Base-by-base conservation (phyloP, 2,888 invertebrate species). In the Xestobium rufovillosum region DNA sequence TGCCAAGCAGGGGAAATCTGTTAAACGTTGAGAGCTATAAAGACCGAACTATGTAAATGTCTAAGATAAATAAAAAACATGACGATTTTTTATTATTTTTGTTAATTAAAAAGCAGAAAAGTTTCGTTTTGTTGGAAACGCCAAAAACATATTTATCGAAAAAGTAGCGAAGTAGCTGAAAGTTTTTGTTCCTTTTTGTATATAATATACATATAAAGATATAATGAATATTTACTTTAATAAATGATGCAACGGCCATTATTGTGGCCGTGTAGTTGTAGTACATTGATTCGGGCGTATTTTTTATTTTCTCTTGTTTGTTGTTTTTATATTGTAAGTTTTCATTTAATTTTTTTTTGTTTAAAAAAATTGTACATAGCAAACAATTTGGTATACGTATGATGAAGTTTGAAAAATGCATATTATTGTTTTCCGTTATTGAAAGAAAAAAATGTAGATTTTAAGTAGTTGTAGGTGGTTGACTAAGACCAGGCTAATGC, bases 171-270 rank as follows among this genome's bases (percentile, higher is more conserved):
- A 48, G 55, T 49, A 61, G 58, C 57, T 58, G 63, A 61, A 63
- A 62, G 52, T 51, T 63, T 65, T 65, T 64, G 62, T 64, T 65
- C 64, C 65, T 63, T 64, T 61, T 50, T 63, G 64, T 62, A 61
- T 64, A 63, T 27, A 26, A 31, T 23, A 36, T 36, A 32, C n/a
- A n/a, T n/a, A n/a, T n/a, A 26, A 30, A 25, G 26, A 28, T 32
- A 32, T 26, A 34, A 17, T 41, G 32, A 44, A 42, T 44, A 39
- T 42, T 42, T 33, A 39, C 38, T 39, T 33, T 36, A 41, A 43
- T 32, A 15, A 36, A 16, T 28, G 14, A 34, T 31, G 35, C 26
- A 27, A n/a, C 26, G 29, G 32, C n/a, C 6, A n/a, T 19, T 6
- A 19, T 19, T 19, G 6, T 6, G 6, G 23, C 23, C 6, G 23